phyloP scores from a whole-genome alignment of 2,797 vertebrate genomes.

The Onychomys arenicola region DNA sequence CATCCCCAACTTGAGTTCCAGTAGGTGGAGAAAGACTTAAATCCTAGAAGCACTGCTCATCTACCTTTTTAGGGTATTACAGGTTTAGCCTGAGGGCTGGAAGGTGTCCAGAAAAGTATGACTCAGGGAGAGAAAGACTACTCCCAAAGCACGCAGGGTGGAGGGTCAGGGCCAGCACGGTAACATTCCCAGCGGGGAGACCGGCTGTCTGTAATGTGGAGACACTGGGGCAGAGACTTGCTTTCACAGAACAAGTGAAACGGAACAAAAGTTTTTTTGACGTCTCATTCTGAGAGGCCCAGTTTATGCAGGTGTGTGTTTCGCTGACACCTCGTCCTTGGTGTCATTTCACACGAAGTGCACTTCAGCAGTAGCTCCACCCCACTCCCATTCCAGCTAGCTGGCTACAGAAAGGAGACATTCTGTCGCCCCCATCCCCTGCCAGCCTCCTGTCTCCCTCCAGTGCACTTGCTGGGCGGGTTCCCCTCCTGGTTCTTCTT shows the following conservation, averaged over 20 bases:
- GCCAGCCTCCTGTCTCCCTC: not conserved
- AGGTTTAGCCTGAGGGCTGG: conserved; percentile 84
- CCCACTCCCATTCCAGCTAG: not conserved
- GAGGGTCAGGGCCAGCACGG: conserved; percentile 78
- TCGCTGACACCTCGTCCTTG: not conserved
- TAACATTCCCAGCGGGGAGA: conserved; percentile 84
- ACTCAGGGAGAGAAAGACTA: conserved; percentile 86
- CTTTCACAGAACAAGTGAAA: conserved; percentile 79
- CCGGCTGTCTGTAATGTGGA: conserved; percentile 73
- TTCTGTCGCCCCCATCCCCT: not conserved
- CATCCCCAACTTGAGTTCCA: conserved; percentile 36
- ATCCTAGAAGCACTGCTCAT: conserved; percentile 67
- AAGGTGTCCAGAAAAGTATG: conserved; percentile 83
- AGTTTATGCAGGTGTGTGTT: conserved; percentile 69
- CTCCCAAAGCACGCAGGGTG: conserved; percentile 86
- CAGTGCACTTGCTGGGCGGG: not conserved
- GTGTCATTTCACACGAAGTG: conserved; percentile 14
- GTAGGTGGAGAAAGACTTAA: conserved; percentile 69
- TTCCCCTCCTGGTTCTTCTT: not conserved
- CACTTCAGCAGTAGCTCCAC: not conserved
- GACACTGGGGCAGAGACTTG: conserved; percentile 76
- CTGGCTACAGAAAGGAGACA: not conserved
- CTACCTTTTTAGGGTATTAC: conserved; percentile 84
- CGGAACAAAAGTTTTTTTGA: conserved; percentile 48
- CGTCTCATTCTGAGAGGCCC: conserved; percentile 54